Evolutionary conservation across 2,113 vertebrate genomes (phyloP).

Genomic region (Leptodactylus fuscus): DNA sequence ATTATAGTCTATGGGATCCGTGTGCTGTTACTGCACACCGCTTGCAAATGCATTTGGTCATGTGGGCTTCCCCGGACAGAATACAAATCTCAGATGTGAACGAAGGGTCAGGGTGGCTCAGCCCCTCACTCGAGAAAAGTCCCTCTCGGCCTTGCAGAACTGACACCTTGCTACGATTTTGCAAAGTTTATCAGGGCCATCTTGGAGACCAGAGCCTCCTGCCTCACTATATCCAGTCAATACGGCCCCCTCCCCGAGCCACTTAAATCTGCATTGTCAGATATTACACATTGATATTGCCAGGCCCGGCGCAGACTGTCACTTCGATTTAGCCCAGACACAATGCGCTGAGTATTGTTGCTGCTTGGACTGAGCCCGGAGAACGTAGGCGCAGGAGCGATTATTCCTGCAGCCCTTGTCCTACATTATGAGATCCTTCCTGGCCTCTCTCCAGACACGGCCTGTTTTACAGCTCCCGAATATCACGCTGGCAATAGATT

Average conservation of each 20-base stretch:
- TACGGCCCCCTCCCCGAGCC: neutral
- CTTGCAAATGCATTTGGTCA: too few relatives aligned
- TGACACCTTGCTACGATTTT: too few relatives aligned
- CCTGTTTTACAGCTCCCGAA: slow-evolving; percentile 52
- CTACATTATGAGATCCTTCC: slow-evolving; percentile 38
- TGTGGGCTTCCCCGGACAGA: too few relatives aligned
- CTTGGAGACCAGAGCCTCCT: too few relatives aligned
- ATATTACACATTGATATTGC: neutral
- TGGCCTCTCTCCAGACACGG: slow-evolving; percentile 27
- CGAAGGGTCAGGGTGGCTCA: too few relatives aligned
- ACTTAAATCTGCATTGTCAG: slow-evolving; percentile 11
- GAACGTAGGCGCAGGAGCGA: neutral
- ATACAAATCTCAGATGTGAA: too few relatives aligned
- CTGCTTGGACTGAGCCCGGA: slow-evolving; percentile 28
- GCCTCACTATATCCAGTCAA: neutral
- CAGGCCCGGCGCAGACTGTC: slow-evolving; percentile 10
- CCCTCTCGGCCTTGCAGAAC: too few relatives aligned
- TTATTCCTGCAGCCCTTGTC: slow-evolving; percentile 26
- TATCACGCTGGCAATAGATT: slow-evolving; percentile 52
- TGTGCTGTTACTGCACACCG: too few relatives aligned
- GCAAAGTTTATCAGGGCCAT: too few relatives aligned
- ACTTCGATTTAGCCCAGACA: slow-evolving; percentile 9
- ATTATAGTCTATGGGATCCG: too few relatives aligned
- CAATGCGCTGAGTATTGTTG: neutral
- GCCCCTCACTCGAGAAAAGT: too few relatives aligned